Evolutionary conservation across 2,113 vertebrate species (phyloP), one percentile per base, ranked within the genome.

Genomic region (Steatornis caripensis): DNA sequence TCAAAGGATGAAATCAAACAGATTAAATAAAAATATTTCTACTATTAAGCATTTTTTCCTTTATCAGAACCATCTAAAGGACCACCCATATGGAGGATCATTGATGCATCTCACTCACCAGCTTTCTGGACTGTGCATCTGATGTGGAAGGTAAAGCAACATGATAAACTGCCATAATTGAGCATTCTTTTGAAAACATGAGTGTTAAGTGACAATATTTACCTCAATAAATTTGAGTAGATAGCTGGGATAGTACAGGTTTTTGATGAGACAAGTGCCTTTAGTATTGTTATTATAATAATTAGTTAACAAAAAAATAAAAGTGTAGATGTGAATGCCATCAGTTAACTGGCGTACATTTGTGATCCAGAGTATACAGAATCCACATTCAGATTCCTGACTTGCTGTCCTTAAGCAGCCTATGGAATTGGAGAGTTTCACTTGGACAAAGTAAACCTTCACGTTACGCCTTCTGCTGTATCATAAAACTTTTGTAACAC

Each of bases 131-230:
- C 58, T 39, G 96, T 99, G 48, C 87, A 60, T 68, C 84, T 99
- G 14, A 71, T 99, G 36, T 99, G 98, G 98, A 99, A 99, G 99
- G 99, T 99, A 98, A 92, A 98, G 80, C 7, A 7, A 12, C 12
- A 27, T 12, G 17, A 48, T 39, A 34, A 74, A 41, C 18, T 54
- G 36, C 21, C 74, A 18, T 32, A 89, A 27, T 6, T 26, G 9
- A 87, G 36, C 5, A 17, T 90, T 89, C 17, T 46, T 84, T 29
- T 72, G 14, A 70, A 92, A 89, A 30, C 9, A 11, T 12, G 4
- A 22, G 3, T 0, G 57, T 82, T 41, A 64, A 84, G 26, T 71
- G 11, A 19, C 27, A 80, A 83, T 83, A 74, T 46, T 46, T 64
- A 29, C 19, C 32, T n/a, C 21, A 22, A 6, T 10, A 45, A 27